phyloP scores from a whole-genome alignment of 1,140 invertebrate species.

The Pseudachorutes palmiensis region DNA sequence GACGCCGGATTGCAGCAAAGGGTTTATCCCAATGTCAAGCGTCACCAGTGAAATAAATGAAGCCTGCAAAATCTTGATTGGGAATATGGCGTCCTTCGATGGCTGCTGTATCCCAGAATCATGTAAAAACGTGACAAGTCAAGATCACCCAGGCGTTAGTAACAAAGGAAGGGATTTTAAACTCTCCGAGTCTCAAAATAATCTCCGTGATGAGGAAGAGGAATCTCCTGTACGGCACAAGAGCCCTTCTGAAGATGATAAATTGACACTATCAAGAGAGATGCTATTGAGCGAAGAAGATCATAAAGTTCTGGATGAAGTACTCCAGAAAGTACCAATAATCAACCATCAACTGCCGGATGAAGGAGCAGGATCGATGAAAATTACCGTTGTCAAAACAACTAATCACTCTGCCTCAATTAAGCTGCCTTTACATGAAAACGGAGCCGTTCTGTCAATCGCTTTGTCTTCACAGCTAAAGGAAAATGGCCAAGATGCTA shows the following conservation, averaged over 20 bases:
- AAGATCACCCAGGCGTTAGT: conserved; percentile 18
- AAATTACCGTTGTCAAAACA: conserved; percentile 32
- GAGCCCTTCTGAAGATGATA: not conserved
- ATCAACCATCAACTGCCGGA: conserved; percentile 3
- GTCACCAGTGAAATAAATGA: conserved; percentile 34
- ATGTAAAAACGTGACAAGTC: conserved; percentile 33
- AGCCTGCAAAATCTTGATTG: conserved; percentile 33
- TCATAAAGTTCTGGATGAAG: conserved; percentile 18
- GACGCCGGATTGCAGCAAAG: conserved; percentile 12
- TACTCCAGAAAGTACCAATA: not conserved
- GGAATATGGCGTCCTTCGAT: conserved; percentile 30
- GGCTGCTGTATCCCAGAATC: conserved; percentile 36
- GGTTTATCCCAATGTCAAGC: conserved; percentile 32
- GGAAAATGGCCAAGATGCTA: conserved; percentile 18
- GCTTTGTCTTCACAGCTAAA: conserved; percentile 34
- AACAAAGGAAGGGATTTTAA: conserved; percentile 35
- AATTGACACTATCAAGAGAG: conserved; percentile 5
- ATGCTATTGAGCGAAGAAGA: not conserved
- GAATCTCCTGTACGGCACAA: not conserved
- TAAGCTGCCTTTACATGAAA: conserved; percentile 35
- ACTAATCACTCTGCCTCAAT: conserved; percentile 38
- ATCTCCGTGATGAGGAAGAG: conserved; percentile 28
- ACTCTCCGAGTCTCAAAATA: conserved; percentile 34
- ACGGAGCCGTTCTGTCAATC: conserved; percentile 34
- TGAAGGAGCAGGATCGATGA: not conserved